Base-by-base conservation (phyloP, 2,888 invertebrate genomes). In the Cryptus armator region DNA sequence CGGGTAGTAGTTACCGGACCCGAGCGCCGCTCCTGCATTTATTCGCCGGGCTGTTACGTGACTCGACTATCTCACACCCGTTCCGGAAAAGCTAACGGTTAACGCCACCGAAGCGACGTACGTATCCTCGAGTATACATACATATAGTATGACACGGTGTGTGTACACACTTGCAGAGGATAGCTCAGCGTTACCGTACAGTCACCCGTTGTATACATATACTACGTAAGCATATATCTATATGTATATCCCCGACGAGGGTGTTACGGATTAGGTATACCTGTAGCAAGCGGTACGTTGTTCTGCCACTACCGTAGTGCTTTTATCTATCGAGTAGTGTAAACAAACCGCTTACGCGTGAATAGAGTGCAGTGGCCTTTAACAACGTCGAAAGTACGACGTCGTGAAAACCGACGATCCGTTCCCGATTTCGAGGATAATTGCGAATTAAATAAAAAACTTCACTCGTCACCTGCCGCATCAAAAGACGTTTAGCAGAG, bases 361-460 rank as follows among this genome's bases (percentile, higher is more conserved):
- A 74, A 78, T 78, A 78, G 74, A 81, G 84, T 84, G 81, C 84
- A 84, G 70, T 78, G 84, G 74, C 81, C 81, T 77, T 70, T 81
- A 59, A 51, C 64, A 46, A 44, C 46, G 44, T 77, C 64, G 71
- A 74, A 48, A 64, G 66, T n/a, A 62, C 76, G 76, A 72, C 72
- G 77, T 51, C 59, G 43, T 72, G 19, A 46, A 37, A 66, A 62
- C 29, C 62, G 67, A 59, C 67, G n/a, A n/a, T 72, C 59, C 67
- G 29, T 74, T 16, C n/a, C 62, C 14, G 59, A 43, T 62, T 64
- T 67, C 72, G 78, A 79, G 62, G 59, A 70, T 68, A 67, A 84
- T 72, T 19, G 10, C 29, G 32, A 14, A 0, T 14, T 24, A 12
- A 19, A 12, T 14, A 29, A 62, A 62, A 62, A n/a, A 12, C 3